Percentiles rank a stretch among this genome's conserved stretches.
Conservation (phyloP, 2,797 vertebrate genomes). For the Sebastes kiyomatsui region DNA sequence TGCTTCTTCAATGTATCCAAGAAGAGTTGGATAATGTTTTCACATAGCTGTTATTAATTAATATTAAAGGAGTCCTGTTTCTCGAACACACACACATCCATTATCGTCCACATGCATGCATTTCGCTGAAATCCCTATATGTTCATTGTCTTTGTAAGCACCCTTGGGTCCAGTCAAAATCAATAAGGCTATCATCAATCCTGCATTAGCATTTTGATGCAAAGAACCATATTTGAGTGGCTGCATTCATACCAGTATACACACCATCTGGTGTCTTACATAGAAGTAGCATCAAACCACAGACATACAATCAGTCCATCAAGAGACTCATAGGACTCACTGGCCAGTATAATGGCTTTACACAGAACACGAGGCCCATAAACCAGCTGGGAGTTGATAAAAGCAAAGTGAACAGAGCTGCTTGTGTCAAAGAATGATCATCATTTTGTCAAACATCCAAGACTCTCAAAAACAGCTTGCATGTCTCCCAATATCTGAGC, state of each 20-base stretch:
- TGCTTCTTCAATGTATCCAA: background rate
- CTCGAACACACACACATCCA: constrained; percentile 23
- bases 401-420: constrained; percentile 17
- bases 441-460: constrained; percentile 26
- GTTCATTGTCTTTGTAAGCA: constrained; percentile 48
- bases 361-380: constrained; percentile 7
- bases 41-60: constrained; percentile 19
- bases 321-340: constrained; percentile 8
- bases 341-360: constrained; percentile 3
- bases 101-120: constrained; percentile 44
- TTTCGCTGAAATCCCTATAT: constrained; percentile 41
- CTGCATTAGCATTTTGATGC: constrained; percentile 48
- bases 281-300: constrained; percentile 4
- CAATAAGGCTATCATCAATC: constrained; percentile 65
- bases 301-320: constrained; percentile 39
- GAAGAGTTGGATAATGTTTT: constrained; percentile 17
- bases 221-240: constrained; percentile 36
- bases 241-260: constrained; percentile 41
- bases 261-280: constrained; percentile 46
- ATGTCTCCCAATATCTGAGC: background rate
- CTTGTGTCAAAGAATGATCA: constrained; percentile 20
- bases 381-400: background rate
- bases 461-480: background rate
- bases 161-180: constrained; percentile 44
- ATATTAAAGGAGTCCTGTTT: constrained; percentile 44